These are phyloP conservation scores for Thyatira batis DNA, from an alignment of 2,888 invertebrate species.

Conservation along the genomic window DNA sequence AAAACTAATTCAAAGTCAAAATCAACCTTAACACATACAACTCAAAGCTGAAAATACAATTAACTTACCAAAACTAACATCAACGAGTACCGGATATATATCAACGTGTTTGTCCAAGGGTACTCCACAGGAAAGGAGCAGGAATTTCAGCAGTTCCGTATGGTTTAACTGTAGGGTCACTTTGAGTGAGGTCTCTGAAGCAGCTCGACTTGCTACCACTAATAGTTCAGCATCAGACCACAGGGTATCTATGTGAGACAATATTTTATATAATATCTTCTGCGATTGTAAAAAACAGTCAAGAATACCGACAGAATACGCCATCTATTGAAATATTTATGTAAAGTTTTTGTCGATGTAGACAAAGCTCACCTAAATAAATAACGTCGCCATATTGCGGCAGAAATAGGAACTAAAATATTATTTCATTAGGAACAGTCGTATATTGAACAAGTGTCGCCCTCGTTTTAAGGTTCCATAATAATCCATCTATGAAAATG, in stretches of 20 bases:
- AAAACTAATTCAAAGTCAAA: background rate
- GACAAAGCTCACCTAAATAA: too few species aligned
- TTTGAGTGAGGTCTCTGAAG: conserved; percentile 70
- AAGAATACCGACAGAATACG: too few species aligned
- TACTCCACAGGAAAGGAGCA: conserved; percentile 91
- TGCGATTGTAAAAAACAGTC: background rate
- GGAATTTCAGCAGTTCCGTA: conserved; percentile 87
- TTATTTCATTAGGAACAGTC: too few species aligned
- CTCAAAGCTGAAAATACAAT: background rate
- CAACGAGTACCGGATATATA: conserved; percentile 64
- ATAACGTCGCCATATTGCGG: too few species aligned
- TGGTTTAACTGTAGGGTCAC: conserved; percentile 90
- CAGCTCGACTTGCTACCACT: conserved; percentile 85
- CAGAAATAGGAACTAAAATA: too few species aligned
- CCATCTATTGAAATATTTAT: too few species aligned
- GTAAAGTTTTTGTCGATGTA: too few species aligned
- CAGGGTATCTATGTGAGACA: conserved; percentile 79
- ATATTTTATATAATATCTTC: background rate
- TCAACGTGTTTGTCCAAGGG: conserved; percentile 83
- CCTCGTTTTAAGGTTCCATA: too few species aligned
- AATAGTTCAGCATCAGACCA: conserved; percentile 94
- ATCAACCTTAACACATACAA: background rate
- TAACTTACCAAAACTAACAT: conserved; percentile 63
- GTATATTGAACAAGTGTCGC: too few species aligned
- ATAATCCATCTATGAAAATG: too few species aligned